Percentiles rank a stretch among this genome's conserved stretches.
Conservation (phyloP, 2,113 vertebrate genomes). For the Capreolus pygargus region DNA sequence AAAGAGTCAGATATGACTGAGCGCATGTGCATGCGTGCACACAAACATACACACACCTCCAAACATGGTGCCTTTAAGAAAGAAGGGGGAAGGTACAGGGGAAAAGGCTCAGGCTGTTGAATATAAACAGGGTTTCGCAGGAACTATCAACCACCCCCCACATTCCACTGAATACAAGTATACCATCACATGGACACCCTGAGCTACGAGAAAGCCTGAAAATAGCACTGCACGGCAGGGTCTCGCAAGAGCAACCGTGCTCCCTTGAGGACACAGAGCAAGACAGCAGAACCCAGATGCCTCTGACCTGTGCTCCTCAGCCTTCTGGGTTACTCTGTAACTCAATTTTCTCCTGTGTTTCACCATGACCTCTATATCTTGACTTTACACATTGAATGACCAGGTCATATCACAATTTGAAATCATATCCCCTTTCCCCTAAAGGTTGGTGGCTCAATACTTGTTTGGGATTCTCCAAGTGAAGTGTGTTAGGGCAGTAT, state of each 20-base stretch:
- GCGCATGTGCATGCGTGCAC: accelerated
- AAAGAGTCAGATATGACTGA: not conserved
- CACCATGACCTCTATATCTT: not conserved
- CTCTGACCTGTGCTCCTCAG: not conserved
- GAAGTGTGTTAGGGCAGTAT: not conserved
- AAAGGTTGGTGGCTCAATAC: not conserved
- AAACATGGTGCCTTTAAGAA: not conserved
- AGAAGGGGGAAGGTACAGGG: not conserved
- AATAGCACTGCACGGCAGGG: too few relatives aligned
- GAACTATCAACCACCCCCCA: not conserved
- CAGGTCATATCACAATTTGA: not conserved
- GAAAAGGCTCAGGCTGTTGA: not conserved
- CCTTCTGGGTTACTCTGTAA: not conserved
- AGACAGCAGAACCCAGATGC: not conserved
- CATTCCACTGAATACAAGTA: not conserved
- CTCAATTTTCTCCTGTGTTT: not conserved
- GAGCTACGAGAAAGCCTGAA: not conserved
- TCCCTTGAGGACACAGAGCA: not conserved
- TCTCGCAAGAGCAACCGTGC: accelerated
- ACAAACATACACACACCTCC: not conserved
- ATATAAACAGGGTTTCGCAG: not conserved
- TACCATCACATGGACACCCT: not conserved
- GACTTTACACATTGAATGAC: not conserved
- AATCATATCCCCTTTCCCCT: not conserved
- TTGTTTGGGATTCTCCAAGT: not conserved